Base-by-base conservation (phyloP, 1,140 invertebrate genomes). In the Lithobius niger region DNA sequence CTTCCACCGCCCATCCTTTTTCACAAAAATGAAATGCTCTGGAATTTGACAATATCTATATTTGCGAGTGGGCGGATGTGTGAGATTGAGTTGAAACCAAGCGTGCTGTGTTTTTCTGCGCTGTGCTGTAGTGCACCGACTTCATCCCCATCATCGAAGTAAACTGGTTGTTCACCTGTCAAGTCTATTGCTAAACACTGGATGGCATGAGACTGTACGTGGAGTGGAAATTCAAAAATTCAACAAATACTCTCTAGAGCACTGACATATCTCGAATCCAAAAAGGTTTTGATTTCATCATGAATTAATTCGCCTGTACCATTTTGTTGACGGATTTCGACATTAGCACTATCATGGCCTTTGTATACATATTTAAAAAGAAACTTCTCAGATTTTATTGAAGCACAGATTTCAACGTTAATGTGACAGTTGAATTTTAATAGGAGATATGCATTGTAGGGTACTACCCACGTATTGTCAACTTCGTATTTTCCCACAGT, bases 221-320 rank as follows among this genome's bases (percentile, higher is more conserved):
- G 66, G 24, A 72, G 64, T 18, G 59, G 59, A 55, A 69, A 70
- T 40, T 57, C 42, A 15, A 69, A 63, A 28, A 74, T 69, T 47
- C 64, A 54, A 68, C 69, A 74, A 53, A 61, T 56, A 44, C 70
- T 71, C 63, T 75, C 69, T 55, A 59, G 61, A 52, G 62, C 60
- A 47, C 67, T 70, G 15, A 74, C 64, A 64, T 74, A 75, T 25
- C 71, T 59, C 47, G 66, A 69, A 48, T 60, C 61, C 61, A 70
- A 55, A 54, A 65, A 71, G 3, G 1, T 25, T 3, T n/a, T n/a
- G n/a, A n/a, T n/a, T 27, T 52, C 1, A 73, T 61, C 64, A 10
- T n/a, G 31, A 36, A 10, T 10, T 36, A n/a, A 36, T 36, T n/a
- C n/a, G n/a, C n/a, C n/a, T n/a, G n/a, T 36, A 36, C 10, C 10